Evolutionary conservation across 2,888 invertebrate species (phyloP).

Genomic region (Lithodes maja): DNA sequence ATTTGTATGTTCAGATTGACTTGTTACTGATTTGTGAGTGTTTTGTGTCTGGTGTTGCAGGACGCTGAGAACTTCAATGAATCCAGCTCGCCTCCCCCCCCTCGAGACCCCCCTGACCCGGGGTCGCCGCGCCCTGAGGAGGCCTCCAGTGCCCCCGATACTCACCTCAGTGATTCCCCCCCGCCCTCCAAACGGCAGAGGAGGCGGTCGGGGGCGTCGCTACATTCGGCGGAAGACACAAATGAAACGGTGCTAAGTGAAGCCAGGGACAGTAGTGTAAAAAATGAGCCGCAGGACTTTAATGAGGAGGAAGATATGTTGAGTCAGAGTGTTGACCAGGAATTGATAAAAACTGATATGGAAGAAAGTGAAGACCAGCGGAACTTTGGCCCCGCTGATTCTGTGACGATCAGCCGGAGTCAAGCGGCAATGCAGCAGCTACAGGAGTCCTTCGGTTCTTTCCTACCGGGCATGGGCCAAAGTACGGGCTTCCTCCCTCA

Average conservation of each 20-base stretch:
- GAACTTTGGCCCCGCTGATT: conserved; percentile 63
- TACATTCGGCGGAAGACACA: conserved; percentile 67
- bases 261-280: conserved; percentile 62
- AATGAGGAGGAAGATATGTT: conserved; percentile 69
- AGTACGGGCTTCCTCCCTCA: conserved; percentile 57
- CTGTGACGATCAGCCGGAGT: conserved; percentile 65
- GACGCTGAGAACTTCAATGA: conserved; percentile 68
- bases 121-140: conserved; percentile 69
- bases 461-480: conserved; percentile 69
- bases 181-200: conserved; percentile 64
- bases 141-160: conserved; percentile 60
- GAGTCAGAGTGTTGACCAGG: conserved; percentile 62
- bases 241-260: conserved; percentile 68
- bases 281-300: conserved; percentile 70
- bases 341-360: conserved; percentile 54
- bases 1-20: too few relatives aligned
- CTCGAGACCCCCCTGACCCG: conserved; percentile 69
- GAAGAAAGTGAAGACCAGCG: conserved; percentile 50
- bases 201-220: conserved; percentile 62
- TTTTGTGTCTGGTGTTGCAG: conserved; percentile 26
- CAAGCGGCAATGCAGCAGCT: conserved; percentile 70
- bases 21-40: not conserved
- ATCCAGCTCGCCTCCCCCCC: conserved; percentile 70
- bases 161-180: conserved; percentile 54
- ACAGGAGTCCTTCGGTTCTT: conserved; percentile 69